Evolutionary conservation across 2,888 invertebrate genomes (phyloP).

Genomic region (Euplexia lucipara): DNA sequence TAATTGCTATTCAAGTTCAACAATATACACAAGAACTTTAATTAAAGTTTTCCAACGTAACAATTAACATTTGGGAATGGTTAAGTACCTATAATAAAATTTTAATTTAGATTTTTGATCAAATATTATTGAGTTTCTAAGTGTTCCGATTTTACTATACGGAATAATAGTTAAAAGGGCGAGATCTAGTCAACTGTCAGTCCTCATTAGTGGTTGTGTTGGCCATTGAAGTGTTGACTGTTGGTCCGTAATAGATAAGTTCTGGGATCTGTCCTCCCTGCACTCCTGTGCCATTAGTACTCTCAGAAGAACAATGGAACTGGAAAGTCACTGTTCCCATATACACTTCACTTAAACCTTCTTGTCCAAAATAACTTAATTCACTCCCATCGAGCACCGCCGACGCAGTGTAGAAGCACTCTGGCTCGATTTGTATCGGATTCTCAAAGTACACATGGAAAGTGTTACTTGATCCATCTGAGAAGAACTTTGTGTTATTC

Average conservation of each 20-base stretch:
- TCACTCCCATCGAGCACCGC: constrained; percentile 98
- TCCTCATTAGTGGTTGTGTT: constrained; percentile 87
- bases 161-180: constrained; percentile 79
- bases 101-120: constrained; percentile 61
- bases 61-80: constrained; percentile 84
- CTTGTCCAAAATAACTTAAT: constrained; percentile 99
- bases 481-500: constrained; percentile 98
- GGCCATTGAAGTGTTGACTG: constrained; percentile 85
- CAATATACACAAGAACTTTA: constrained; percentile 84
- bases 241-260: constrained; percentile 98
- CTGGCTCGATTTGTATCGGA: constrained; percentile 97
- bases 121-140: constrained; percentile 60
- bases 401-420: constrained; percentile 98
- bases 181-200: constrained; percentile 83
- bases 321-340: constrained; percentile 98
- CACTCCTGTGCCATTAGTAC: constrained; percentile 99
- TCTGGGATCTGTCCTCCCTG: constrained; percentile 99
- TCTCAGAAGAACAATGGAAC: constrained; percentile 99
- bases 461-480: constrained; percentile 98
- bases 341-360: constrained; percentile 98
- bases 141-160: constrained; percentile 72
- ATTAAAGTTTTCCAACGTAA: constrained; percentile 67
- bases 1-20: constrained; percentile 80
- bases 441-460: constrained; percentile 96
- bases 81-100: constrained; percentile 70